Conservation (phyloP, 2,113 vertebrate genomes). For the Dicrurus megarhynchus region DNA sequence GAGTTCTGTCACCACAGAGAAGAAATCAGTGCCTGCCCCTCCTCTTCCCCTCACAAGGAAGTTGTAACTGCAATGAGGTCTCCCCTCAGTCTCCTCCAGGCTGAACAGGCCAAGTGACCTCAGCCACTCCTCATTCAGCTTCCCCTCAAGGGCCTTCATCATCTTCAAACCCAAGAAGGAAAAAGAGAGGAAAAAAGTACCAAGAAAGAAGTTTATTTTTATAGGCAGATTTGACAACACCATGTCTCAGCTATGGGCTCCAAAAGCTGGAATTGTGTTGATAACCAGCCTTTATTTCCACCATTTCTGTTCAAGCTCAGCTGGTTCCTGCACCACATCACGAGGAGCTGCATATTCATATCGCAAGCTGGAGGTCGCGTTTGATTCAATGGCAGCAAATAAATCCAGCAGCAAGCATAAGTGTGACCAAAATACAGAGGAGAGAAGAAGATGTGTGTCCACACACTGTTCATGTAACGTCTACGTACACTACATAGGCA, state of each 20-base stretch:
- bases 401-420: not conserved
- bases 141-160: not conserved
- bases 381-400: not conserved
- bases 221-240: not conserved
- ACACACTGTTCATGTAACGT: not conserved
- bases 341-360: not conserved
- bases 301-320: not conserved
- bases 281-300: not conserved
- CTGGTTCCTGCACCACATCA: not conserved
- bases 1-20: not conserved
- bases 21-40: fast-evolving
- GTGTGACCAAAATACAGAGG: not conserved
- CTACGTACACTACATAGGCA: fast-evolving
- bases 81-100: not conserved
- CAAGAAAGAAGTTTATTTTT: not conserved
- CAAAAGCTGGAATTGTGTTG: not conserved
- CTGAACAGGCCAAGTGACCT: not conserved
- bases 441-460: not conserved
- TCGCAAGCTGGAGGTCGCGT: not conserved
- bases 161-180: not conserved
- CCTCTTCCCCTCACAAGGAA: not conserved
- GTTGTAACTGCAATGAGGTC: fast-evolving
- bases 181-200: not conserved
- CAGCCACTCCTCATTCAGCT: not conserved
- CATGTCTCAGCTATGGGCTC: not conserved